Evolutionary conservation across 2,113 vertebrate species (phyloP).

Genomic region (Accipiter virgatus): DNA sequence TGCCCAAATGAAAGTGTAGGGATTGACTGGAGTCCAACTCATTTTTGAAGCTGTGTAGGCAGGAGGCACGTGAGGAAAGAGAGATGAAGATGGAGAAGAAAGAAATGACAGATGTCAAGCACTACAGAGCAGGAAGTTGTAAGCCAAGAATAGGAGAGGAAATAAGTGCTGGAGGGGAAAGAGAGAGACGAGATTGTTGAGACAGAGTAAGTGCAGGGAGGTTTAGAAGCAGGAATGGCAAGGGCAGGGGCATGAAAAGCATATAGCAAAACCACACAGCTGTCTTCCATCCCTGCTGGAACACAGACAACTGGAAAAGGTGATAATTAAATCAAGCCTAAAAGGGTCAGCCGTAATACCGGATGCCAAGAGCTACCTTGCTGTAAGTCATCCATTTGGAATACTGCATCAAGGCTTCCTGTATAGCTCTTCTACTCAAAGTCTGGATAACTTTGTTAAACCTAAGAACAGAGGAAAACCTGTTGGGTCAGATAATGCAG

Average conservation of each 20-base stretch:
- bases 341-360: neutral
- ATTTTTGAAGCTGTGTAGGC: neutral
- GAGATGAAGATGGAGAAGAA: neutral
- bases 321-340: neutral
- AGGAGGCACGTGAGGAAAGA: neutral
- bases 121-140: neutral
- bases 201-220: neutral
- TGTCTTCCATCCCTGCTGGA: neutral
- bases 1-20: neutral
- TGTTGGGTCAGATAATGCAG: neutral
- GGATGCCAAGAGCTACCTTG: neutral
- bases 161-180: neutral
- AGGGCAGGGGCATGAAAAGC: neutral
- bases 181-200: neutral
- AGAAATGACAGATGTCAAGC: neutral
- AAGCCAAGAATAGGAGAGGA: neutral
- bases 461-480: neutral
- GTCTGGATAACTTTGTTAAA: neutral
- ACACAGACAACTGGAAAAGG: neutral
- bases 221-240: neutral
- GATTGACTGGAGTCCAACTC: neutral
- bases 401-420: neutral
- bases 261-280: neutral
- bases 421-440: neutral
- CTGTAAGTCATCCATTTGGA: neutral